phyloP scores from a whole-genome alignment of 2,888 invertebrate genomes.

The Drosophila ochracea region DNA sequence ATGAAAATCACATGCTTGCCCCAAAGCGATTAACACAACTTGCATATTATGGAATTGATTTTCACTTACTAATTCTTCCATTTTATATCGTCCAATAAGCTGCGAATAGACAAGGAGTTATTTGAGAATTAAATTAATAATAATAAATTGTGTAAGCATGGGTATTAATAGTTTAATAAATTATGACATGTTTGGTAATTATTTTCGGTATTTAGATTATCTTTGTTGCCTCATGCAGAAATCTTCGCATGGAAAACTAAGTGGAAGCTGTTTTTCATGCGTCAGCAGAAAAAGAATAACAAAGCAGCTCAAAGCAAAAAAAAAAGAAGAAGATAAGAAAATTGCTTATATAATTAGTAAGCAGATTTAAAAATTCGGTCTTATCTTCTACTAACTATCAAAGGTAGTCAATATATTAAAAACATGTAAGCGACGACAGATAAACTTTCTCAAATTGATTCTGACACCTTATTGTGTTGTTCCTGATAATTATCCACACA shows the following conservation, averaged over 20 bases:
- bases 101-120: slow-evolving; percentile 23
- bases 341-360: background rate
- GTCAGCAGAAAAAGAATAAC: background rate
- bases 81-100: slow-evolving; percentile 49
- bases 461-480: background rate
- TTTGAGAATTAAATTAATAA: background rate
- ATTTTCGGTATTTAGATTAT: background rate
- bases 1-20: background rate
- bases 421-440: background rate
- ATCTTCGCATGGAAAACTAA: background rate
- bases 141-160: background rate
- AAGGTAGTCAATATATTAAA: background rate
- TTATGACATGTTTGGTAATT: background rate
- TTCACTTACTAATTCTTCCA: slow-evolving; percentile 64
- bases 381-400: background rate
- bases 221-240: background rate
- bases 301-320: background rate
- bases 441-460: background rate
- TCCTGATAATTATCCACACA: slow-evolving; percentile 37
- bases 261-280: background rate
- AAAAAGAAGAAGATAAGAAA: background rate
- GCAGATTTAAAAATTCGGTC: background rate
- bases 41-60: background rate
- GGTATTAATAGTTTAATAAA: background rate
- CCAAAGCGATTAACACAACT: background rate